phyloP scores from a whole-genome alignment of 2,797 vertebrate genomes.

The Pangasius krempfi region DNA sequence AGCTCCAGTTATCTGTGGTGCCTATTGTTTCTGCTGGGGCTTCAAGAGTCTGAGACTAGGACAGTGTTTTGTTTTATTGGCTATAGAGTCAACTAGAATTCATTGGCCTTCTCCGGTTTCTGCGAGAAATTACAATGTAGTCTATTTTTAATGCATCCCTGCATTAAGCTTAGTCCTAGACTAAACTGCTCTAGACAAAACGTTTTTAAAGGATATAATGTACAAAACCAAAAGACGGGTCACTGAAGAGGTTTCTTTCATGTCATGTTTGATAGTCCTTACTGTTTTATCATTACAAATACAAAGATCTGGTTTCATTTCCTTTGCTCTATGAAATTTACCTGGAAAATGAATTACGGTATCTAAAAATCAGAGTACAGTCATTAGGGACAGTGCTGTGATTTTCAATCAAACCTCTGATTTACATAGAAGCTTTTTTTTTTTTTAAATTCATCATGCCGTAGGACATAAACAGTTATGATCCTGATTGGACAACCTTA shows the following conservation, averaged over 20 bases:
- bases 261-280: too few relatives aligned
- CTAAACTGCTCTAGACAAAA: neutral
- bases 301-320: conserved; percentile 3
- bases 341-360: neutral
- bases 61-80: neutral
- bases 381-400: neutral
- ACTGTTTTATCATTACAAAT: neutral
- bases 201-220: neutral
- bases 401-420: neutral
- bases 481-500: neutral
- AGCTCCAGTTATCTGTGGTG: neutral
- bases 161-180: neutral
- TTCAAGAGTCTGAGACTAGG: neutral
- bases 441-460: neutral
- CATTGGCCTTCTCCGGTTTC: neutral
- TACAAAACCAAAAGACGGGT: neutral
- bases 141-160: neutral
- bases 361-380: neutral
- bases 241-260: neutral
- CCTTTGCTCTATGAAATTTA: neutral
- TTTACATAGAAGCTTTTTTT: neutral
- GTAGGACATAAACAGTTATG: neutral
- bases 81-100: neutral
- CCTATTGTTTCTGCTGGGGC: neutral
- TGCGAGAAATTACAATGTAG: neutral